These are phyloP conservation scores for Triplophysa tibetana DNA, from an alignment of 2,113 vertebrate genomes.

Conservation along the genomic window DNA sequence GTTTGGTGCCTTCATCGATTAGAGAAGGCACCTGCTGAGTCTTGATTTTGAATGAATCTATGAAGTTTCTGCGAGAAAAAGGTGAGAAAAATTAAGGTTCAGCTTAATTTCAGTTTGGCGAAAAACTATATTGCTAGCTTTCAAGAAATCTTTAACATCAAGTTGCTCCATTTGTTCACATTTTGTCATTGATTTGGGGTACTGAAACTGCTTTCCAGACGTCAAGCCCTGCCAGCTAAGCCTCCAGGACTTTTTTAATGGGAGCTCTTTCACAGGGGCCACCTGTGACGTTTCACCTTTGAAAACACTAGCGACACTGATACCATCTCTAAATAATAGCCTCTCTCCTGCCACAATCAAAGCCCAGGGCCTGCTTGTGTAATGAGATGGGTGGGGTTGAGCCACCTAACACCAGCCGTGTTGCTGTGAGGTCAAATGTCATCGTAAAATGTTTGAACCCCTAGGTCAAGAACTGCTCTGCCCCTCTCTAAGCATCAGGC, in stretches of 20 bases:
- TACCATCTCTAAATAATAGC: slow-evolving; percentile 76
- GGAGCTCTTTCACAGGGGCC: slow-evolving; percentile 55
- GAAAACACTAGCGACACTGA: slow-evolving; percentile 72
- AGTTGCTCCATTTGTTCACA: no score
- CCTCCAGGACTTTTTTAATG: slow-evolving; percentile 40
- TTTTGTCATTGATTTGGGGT: not conserved
- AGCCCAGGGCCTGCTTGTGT: slow-evolving; percentile 33
- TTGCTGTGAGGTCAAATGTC: slow-evolving; percentile 73
- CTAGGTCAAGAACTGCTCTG: slow-evolving; percentile 70
- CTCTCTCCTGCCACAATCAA: slow-evolving; percentile 59
- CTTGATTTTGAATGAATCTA: not conserved
- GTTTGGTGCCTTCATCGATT: not conserved
- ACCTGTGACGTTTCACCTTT: slow-evolving; percentile 68
- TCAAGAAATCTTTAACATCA: no score
- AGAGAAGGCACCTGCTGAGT: slow-evolving; percentile 1
- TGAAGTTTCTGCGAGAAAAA: not conserved
- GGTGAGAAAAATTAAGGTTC: not conserved
- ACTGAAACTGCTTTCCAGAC: slow-evolving; percentile 4
- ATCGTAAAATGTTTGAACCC: slow-evolving; percentile 74
- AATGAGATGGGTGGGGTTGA: slow-evolving; percentile 45
- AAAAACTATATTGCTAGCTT: not conserved
- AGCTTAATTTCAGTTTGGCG: not conserved
- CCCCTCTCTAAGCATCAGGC: slow-evolving; percentile 71
- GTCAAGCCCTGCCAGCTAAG: slow-evolving; percentile 2
- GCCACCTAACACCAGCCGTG: slow-evolving; percentile 66